phyloP scores from a whole-genome alignment of 2,888 invertebrate genomes.

The Acrobasis suavella region DNA sequence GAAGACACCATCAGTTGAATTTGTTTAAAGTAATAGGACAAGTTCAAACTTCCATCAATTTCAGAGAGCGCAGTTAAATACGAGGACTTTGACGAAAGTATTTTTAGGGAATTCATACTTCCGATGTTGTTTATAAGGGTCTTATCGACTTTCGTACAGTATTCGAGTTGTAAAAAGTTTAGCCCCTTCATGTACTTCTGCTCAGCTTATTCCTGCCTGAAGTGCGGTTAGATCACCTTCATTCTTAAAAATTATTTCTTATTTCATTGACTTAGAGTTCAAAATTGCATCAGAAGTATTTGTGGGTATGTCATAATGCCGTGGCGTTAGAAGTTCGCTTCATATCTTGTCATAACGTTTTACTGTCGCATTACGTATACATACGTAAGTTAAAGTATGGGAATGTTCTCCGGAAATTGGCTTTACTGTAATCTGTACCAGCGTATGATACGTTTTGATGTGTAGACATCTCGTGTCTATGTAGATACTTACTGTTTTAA shows the following conservation, averaged over 20 bases:
- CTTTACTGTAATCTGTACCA: slow-evolving; percentile 57
- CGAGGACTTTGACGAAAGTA: slow-evolving; percentile 27
- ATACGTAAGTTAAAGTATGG: slow-evolving; percentile 49
- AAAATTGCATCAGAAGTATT: slow-evolving; percentile 29
- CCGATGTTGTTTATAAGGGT: slow-evolving; percentile 59
- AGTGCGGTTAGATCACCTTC: slow-evolving; percentile 28
- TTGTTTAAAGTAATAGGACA: background rate
- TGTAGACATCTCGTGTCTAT: slow-evolving; percentile 9
- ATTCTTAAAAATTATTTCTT: slow-evolving; percentile 28
- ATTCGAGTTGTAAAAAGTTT: slow-evolving; percentile 75
- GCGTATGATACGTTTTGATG: slow-evolving; percentile 41
- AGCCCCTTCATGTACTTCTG: slow-evolving; percentile 66
- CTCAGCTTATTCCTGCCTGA: slow-evolving; percentile 44
- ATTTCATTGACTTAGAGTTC: slow-evolving; percentile 32
- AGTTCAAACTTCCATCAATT: background rate
- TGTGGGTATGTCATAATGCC: slow-evolving; percentile 32
- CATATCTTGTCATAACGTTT: slow-evolving; percentile 75
- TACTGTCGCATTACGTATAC: slow-evolving; percentile 62
- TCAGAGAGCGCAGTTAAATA: slow-evolving; percentile 25
- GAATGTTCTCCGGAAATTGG: slow-evolving; percentile 65
- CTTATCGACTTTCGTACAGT: slow-evolving; percentile 70
- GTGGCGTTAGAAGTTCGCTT: slow-evolving; percentile 57
- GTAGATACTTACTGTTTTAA: background rate
- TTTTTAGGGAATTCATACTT: slow-evolving; percentile 55
- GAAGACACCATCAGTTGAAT: background rate